Evolutionary conservation across 1,140 invertebrate genomes (phyloP).

Genomic region (Grapholita molesta): DNA sequence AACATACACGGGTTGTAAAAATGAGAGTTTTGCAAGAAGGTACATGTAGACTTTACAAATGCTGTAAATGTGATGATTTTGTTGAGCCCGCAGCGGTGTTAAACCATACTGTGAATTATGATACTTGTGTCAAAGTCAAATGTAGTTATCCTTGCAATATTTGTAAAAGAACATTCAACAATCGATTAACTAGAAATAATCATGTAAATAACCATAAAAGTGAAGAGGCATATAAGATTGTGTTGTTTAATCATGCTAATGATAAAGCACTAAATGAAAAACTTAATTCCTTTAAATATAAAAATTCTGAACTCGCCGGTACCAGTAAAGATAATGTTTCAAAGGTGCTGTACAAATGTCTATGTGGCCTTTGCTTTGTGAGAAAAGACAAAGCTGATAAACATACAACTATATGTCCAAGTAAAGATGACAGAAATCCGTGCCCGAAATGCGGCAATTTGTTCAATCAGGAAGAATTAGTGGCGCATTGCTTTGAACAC

Average conservation of each 20-base stretch:
- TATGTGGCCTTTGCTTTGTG: background rate
- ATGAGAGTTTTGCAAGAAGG: background rate
- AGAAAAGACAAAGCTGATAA: background rate
- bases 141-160: background rate
- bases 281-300: background rate
- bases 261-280: background rate
- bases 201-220: background rate
- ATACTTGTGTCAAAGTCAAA: background rate
- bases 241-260: background rate
- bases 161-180: slow-evolving; percentile 1
- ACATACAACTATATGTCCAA: background rate
- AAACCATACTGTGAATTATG: background rate
- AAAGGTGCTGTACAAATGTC: background rate
- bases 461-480: background rate
- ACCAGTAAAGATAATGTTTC: background rate
- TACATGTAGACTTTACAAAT: background rate
- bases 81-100: background rate
- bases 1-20: background rate
- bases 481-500: background rate
- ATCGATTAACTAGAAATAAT: background rate
- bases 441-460: background rate
- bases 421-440: background rate
- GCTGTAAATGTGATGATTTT: background rate
- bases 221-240: background rate
- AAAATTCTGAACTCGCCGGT: too few species aligned